Percentiles rank a stretch among this genome's conserved stretches.
Evolutionary conservation across 2,888 invertebrate species (phyloP).

Genomic region (Hirudinaria manillensis): DNA sequence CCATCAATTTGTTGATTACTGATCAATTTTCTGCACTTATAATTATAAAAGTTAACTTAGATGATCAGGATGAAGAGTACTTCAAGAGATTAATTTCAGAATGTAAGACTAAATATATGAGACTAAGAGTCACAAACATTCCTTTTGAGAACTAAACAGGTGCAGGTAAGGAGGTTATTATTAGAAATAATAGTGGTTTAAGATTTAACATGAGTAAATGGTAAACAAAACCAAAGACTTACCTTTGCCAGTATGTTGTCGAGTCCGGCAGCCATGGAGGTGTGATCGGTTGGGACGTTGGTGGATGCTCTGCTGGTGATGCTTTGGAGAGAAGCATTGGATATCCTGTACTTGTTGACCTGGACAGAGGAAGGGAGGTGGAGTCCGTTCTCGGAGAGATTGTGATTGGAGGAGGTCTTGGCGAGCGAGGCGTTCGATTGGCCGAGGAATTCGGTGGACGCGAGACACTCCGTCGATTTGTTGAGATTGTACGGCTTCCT

Average conservation of each 20-base stretch:
- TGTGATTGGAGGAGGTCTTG: slow-evolving; percentile 18
- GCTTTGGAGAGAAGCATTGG: slow-evolving; percentile 12
- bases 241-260: slow-evolving; percentile 13
- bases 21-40: too few species aligned
- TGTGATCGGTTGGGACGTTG: background rate
- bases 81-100: too few species aligned
- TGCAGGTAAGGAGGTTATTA: too few species aligned
- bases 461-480: slow-evolving; percentile 30
- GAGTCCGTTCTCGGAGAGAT: background rate
- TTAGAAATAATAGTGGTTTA: background rate
- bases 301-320: background rate
- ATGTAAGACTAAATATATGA: too few species aligned
- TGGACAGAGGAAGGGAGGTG: background rate
- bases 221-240: background rate
- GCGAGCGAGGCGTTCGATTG: slow-evolving; percentile 18
- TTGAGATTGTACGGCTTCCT: slow-evolving; percentile 10
- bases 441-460: background rate
- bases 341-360: background rate
- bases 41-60: too few species aligned
- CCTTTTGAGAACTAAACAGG: too few species aligned
- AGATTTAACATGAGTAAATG: background rate
- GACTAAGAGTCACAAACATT: too few species aligned
- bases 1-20: too few species aligned
- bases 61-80: too few species aligned
- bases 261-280: background rate